Base-by-base conservation (phyloP, 2,888 invertebrate species). In the Campoletis raptor region DNA sequence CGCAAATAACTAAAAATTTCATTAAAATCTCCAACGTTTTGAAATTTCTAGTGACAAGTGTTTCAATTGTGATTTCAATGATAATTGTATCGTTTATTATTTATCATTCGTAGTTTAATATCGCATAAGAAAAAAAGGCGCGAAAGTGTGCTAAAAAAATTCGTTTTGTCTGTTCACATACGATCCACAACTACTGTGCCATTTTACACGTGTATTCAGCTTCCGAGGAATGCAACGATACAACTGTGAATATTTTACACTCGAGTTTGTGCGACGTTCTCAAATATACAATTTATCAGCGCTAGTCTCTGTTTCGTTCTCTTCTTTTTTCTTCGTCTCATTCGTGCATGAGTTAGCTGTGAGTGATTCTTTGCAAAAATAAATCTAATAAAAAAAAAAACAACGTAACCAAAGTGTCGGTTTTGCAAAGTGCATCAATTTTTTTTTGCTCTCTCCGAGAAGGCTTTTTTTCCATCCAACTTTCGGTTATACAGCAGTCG, bases 181-280 rank as follows among this genome's bases (percentile, higher is more conserved):
- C 52, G 21, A 18, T 48, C 64, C 7, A 4, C 18, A 57, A 21
- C 67, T 48, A 69, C 24, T 76, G 61, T 73, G 77, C 18, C 64
- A 54, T 61, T 36, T 45, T 24, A 52, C 10, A 54, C 37, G 57
- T 64, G 30, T 74, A 30, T 42, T 37, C 42, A 45, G 64, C 18
- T 72, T 69, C 30, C 81, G 42, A 78, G 84, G 81, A 86, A 84
- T 86, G 84, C 84, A 66, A 86, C 84, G 81, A 86, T 66, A 74
- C 83, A 79, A 81, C 67, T 84, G 84, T 86, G 86, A 81, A 70
- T 64, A 48, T 37, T 69, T 61, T 61, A 40, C 42, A 45, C 36
- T 42, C 57, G 73, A 81, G 30, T 9, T 79, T 79, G 81, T 79
- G 79, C 54, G 48, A 37, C 74, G 40, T 74, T 67, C 30, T 76